These are phyloP conservation scores for Phrynocephalus guinanensis DNA, from an alignment of 2,797 vertebrate species.

Conservation along the genomic window DNA sequence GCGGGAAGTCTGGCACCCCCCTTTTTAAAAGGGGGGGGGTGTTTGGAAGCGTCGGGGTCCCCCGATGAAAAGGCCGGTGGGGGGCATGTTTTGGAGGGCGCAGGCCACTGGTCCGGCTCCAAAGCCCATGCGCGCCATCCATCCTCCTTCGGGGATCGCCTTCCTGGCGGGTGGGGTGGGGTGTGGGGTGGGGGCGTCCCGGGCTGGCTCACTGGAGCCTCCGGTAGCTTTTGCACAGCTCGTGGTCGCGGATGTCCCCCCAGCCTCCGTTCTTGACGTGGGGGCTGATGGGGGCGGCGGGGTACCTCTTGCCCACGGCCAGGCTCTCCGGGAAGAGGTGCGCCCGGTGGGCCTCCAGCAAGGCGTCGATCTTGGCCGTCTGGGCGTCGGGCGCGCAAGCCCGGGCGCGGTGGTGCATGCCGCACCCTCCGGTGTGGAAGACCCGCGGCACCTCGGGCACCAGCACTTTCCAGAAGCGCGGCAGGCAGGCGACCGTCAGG, in stretches of 20 bases:
- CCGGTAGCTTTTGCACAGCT: conserved; percentile 98
- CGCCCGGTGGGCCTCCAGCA: conserved; percentile 89
- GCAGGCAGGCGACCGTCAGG: conserved; percentile 93
- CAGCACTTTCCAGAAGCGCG: conserved; percentile 95
- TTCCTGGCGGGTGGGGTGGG: too few relatives aligned
- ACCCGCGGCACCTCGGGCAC: conserved; percentile 92
- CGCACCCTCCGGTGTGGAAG: conserved; percentile 97
- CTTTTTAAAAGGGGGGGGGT: neutral
- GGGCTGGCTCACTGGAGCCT: conserved; percentile 94
- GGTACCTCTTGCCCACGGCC: conserved; percentile 88
- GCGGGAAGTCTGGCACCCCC: neutral
- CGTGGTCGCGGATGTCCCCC: conserved; percentile 99
- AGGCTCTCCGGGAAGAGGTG: conserved; percentile 93
- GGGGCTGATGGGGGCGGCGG: conserved; percentile 86
- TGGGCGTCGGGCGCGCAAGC: conserved; percentile 89
- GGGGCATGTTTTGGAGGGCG: too few relatives aligned
- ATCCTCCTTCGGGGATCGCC: too few relatives aligned
- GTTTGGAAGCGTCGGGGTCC: neutral
- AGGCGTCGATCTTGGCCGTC: conserved; percentile 92
- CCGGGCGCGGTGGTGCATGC: conserved; percentile 98
- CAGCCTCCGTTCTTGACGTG: conserved; percentile 98
- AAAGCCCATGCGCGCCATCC: neutral
- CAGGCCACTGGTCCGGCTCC: too few relatives aligned
- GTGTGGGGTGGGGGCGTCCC: too few relatives aligned
- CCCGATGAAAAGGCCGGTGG: neutral